Percentiles rank a stretch among this genome's conserved stretches.
Conservation (phyloP, 2,797 vertebrate species). For the Danio tinwini region DNA sequence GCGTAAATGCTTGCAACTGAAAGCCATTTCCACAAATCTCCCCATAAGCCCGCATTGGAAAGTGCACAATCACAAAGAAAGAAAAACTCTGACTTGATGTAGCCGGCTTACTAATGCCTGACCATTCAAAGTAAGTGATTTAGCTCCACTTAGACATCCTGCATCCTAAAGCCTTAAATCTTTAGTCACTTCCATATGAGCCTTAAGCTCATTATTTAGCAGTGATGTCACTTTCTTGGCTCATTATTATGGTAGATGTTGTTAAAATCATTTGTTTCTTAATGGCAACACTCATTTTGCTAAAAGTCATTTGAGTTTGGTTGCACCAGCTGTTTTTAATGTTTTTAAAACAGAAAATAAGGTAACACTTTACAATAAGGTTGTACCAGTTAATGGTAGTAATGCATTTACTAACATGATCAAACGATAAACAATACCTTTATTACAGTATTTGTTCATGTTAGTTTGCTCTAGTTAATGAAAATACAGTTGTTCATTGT, state of each 20-base stretch:
- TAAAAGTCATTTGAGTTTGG: background rate
- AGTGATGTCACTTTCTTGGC: slow-evolving; percentile 4
- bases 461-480: too few species aligned
- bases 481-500: too few species aligned
- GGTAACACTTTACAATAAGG: too few species aligned
- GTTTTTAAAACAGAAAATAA: background rate
- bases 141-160: background rate
- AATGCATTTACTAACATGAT: too few species aligned
- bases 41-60: slow-evolving; percentile 7
- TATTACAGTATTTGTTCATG: too few species aligned
- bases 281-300: background rate
- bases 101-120: background rate
- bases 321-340: background rate
- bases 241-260: slow-evolving; percentile 8
- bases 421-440: too few species aligned
- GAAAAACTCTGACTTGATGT: slow-evolving; percentile 14
- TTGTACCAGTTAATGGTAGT: too few species aligned
- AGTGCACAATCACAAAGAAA: slow-evolving; percentile 1
- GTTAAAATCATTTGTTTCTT: background rate
- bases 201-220: slow-evolving; percentile 23
- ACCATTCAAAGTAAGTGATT: background rate
- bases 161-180: background rate
- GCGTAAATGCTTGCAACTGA: slow-evolving; percentile 27
- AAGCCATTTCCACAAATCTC: slow-evolving; percentile 40
- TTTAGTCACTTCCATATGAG: slow-evolving; percentile 6